Percentiles rank a stretch among this genome's conserved stretches.
Conservation (phyloP, 1,140 invertebrate genomes). For the Drosophila lowei region DNA sequence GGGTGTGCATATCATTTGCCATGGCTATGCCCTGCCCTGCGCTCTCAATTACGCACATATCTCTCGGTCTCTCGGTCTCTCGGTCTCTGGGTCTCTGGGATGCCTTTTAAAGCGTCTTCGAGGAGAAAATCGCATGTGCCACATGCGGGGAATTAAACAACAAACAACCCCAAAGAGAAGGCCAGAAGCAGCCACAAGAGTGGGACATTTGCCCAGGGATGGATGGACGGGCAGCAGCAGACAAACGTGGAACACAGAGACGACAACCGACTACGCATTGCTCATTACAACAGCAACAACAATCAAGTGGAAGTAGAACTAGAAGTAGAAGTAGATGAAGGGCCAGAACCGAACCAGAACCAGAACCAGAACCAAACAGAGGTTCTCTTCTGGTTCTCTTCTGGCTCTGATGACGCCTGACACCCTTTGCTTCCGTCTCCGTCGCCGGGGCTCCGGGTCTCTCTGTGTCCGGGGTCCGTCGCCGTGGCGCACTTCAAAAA, state of each 20-base stretch:
- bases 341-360: background rate
- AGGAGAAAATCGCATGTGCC: constrained; percentile 58
- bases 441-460: background rate
- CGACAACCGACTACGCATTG: constrained; percentile 29
- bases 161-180: constrained; percentile 49
- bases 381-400: constrained; percentile 9
- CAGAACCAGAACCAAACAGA: background rate
- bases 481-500: constrained; percentile 73
- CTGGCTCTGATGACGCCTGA: constrained; percentile 62
- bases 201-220: constrained; percentile 12
- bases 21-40: background rate
- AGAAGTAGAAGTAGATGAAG: constrained; percentile 2
- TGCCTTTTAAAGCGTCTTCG: constrained; percentile 48
- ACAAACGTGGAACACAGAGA: constrained; percentile 19
- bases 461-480: no score
- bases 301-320: no score
- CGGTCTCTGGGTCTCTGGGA: no score
- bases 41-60: no score
- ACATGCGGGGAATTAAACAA: constrained; percentile 65
- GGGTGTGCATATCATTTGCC: constrained; percentile 27
- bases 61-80: background rate
- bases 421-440: constrained; percentile 54
- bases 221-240: background rate
- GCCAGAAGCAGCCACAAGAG: constrained; percentile 2
- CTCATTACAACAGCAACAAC: constrained; percentile 54